phyloP scores from a whole-genome alignment of 2,888 invertebrate genomes.

The Idaea biselata region DNA sequence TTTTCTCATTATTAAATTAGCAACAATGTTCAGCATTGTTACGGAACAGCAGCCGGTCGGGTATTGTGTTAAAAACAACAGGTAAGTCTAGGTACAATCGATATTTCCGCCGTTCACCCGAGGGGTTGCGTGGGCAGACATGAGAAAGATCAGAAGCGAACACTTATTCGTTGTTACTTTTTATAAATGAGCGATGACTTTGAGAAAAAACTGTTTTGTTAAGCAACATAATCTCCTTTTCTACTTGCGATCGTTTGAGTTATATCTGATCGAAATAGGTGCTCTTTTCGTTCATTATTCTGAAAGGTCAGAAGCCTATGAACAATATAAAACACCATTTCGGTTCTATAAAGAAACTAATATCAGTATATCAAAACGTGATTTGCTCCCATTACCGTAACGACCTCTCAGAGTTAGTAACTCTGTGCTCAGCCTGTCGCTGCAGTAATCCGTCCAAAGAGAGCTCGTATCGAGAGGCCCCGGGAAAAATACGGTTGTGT shows the following conservation, averaged over 20 bases:
- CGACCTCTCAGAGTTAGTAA: slow-evolving; percentile 47
- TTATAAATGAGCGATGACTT: neutral
- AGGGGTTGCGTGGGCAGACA: slow-evolving; percentile 42
- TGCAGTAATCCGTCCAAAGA: slow-evolving; percentile 41
- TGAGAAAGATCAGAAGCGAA: slow-evolving; percentile 48
- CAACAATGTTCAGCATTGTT: neutral
- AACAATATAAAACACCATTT: slow-evolving; percentile 18
- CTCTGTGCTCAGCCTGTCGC: slow-evolving; percentile 32
- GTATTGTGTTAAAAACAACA: slow-evolving; percentile 32
- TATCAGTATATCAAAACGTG: slow-evolving; percentile 37
- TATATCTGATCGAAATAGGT: neutral
- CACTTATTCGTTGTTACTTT: slow-evolving; percentile 33
- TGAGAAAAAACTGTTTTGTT: neutral
- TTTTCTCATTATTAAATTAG: neutral
- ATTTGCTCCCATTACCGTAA: slow-evolving; percentile 47
- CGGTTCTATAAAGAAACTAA: slow-evolving; percentile 30
- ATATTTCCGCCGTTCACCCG: slow-evolving; percentile 51
- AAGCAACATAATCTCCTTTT: neutral
- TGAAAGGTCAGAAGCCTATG: neutral
- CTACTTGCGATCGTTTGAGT: neutral
- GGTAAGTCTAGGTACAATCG: slow-evolving; percentile 48
- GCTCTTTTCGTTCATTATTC: slow-evolving; percentile 6
- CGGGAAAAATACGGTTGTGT: slow-evolving; percentile 54
- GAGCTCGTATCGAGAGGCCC: slow-evolving; percentile 32
- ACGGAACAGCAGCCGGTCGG: slow-evolving; percentile 8